These are phyloP conservation scores for Psittacula echo DNA, from an alignment of 2,797 vertebrate genomes.

Conservation along the genomic window DNA sequence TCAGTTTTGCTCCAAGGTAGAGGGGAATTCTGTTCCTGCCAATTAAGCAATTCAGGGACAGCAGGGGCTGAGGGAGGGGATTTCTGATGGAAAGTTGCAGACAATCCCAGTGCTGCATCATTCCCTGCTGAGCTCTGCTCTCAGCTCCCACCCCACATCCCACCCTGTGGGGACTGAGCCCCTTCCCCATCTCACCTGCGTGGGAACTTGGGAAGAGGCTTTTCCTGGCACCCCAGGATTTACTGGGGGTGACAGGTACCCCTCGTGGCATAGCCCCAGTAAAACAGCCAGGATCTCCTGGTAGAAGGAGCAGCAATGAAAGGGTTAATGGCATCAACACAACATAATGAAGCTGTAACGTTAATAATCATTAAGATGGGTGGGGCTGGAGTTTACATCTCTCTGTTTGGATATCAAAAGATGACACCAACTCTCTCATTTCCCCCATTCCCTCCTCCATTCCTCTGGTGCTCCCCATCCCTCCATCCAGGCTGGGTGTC, in stretches of 20 bases:
- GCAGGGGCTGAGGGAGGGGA: neutral
- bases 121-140: neutral
- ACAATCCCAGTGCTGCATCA: neutral
- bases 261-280: fast-evolving
- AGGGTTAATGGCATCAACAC: neutral
- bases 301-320: fast-evolving
- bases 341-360: neutral
- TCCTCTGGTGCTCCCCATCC: neutral
- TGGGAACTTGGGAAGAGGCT: fast-evolving
- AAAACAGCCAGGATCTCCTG: neutral
- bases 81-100: conserved; percentile 44
- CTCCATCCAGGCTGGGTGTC: neutral
- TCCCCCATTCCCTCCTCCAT: neutral
- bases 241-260: fast-evolving
- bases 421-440: neutral
- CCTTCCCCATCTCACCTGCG: fast-evolving
- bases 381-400: neutral
- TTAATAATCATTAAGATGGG: neutral
- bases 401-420: neutral
- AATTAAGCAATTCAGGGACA: neutral
- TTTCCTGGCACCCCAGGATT: neutral
- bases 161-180: neutral
- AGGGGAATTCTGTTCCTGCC: conserved; percentile 4
- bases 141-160: fast-evolving
- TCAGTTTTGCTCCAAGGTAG: neutral